Evolutionary conservation across 2,113 vertebrate genomes (phyloP), one percentile per base, ranked within the genome.

Genomic region (Vicugna pacos): DNA sequence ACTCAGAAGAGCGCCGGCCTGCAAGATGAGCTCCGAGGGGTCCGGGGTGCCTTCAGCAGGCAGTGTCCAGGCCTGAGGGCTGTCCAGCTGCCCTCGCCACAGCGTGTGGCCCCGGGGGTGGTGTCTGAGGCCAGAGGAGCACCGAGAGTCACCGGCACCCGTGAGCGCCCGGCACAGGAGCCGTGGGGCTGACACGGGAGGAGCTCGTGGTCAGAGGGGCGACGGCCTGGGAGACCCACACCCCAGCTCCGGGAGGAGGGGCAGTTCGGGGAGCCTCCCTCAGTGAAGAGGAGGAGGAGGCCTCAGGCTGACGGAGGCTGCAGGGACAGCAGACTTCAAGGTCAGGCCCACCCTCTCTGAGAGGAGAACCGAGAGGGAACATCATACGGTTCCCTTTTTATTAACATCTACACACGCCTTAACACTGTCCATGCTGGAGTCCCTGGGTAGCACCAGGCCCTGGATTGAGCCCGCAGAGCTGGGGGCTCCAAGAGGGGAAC

Each of bases 121-220:
- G n/a, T 38, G 12, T 50, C 75, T 62, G 28, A 77, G 67, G 35
- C 46, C 48, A 65, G 72, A 38, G 32, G n/a, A 19, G 42, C 30
- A 48, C 76, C 4, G 2, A 4, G 12, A 73, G 70, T 20, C 1
- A 0, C 30, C 16, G 12, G 20, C 17, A 80, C 14, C 64, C 7
- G 52, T 1, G 70, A 79, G 86, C 20, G 12, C 15, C 58, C 0
- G 2, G 50, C 17, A 5, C 0, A 1, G 5, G 60, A 26, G 50
- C 38, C 7, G 8, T 35, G 32, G 32, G 26, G 42, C 30, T 3
- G 12, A 42, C 26, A 69, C 2, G 20, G 38, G 24, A 10, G 38
- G 48, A 82, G 75, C 42, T 30, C 5, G 22, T 8, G 72, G 38
- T 30, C 56, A 52, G 32, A 8, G 17, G 42, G 52, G 73, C 8